phyloP scores from a whole-genome alignment of 1,140 invertebrate species.

The Armadillidium nasatum region DNA sequence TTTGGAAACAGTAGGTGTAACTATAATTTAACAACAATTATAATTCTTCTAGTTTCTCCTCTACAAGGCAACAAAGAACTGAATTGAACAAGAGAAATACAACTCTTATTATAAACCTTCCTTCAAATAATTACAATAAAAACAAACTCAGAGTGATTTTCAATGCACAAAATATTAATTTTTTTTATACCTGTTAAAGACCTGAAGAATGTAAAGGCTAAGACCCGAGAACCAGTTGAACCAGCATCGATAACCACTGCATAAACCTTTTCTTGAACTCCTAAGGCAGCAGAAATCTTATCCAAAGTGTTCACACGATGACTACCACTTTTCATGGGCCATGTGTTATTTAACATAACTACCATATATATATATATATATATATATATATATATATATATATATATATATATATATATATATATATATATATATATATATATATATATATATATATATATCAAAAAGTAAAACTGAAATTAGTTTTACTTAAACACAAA shows the following conservation, averaged over 20 bases:
- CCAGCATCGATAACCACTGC: conserved; percentile 95
- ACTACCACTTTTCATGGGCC: conserved; percentile 35
- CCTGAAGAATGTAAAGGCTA: conserved; percentile 82
- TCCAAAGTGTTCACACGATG: conserved; percentile 51
- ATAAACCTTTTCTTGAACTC: conserved; percentile 69
- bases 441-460: background rate
- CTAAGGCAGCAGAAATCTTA: conserved; percentile 61
- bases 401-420: background rate
- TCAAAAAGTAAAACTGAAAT: background rate
- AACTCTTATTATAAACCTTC: too few relatives aligned
- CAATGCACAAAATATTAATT: too few relatives aligned
- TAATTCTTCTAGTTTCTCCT: too few relatives aligned
- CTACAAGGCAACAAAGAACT: too few relatives aligned
- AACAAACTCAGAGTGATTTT: too few relatives aligned
- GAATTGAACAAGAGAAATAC: too few relatives aligned
- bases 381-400: background rate
- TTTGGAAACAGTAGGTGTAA: too few relatives aligned
- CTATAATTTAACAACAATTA: too few relatives aligned
- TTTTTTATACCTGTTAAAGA: conserved; percentile 57
- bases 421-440: background rate
- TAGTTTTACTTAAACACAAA: too few relatives aligned
- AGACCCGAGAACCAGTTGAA: conserved; percentile 84
- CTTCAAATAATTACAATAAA: too few relatives aligned
- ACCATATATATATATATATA: background rate
- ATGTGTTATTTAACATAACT: conserved; percentile 43